Percentiles rank a stretch among this genome's conserved stretches.
Evolutionary conservation across 2,888 invertebrate genomes (phyloP).

Genomic region (Rhodophaea formosa): DNA sequence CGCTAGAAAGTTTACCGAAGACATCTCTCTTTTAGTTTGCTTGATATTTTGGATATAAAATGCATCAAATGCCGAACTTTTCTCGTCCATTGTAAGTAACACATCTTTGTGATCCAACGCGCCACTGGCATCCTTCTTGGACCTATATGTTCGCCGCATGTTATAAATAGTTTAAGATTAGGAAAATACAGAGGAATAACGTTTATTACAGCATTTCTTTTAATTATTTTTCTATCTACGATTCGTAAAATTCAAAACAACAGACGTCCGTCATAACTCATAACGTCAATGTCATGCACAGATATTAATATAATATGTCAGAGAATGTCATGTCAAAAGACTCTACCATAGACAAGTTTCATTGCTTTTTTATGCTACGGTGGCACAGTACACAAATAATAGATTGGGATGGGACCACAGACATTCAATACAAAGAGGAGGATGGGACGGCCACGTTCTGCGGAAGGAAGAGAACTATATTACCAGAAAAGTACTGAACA

Average conservation of each 20-base stretch:
- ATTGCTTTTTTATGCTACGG: too few species aligned
- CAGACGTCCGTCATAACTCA: too few species aligned
- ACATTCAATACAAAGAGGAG: too few species aligned
- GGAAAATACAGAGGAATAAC: neutral
- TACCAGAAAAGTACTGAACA: too few species aligned
- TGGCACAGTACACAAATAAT: too few species aligned
- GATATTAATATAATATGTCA: too few species aligned
- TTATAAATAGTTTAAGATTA: conserved; percentile 17
- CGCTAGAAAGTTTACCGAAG: conserved; percentile 47
- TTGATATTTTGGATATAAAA: conserved; percentile 74
- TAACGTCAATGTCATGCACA: too few species aligned
- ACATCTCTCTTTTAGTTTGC: conserved; percentile 67
- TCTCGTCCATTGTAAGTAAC: conserved; percentile 54
- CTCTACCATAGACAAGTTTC: too few species aligned
- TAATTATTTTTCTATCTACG: neutral
- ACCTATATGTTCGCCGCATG: conserved; percentile 66
- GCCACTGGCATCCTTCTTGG: conserved; percentile 58
- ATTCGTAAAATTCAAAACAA: neutral
- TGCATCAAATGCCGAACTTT: conserved; percentile 64
- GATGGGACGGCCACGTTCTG: too few species aligned
- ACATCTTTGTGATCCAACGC: conserved; percentile 57
- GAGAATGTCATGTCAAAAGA: too few species aligned
- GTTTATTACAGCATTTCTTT: neutral
- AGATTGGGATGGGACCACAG: too few species aligned
- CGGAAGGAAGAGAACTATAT: too few species aligned